Evolutionary conservation across 1,140 invertebrate genomes (phyloP), one percentile per base, ranked within the genome.

Genomic region (Drosophila pruinosa): DNA sequence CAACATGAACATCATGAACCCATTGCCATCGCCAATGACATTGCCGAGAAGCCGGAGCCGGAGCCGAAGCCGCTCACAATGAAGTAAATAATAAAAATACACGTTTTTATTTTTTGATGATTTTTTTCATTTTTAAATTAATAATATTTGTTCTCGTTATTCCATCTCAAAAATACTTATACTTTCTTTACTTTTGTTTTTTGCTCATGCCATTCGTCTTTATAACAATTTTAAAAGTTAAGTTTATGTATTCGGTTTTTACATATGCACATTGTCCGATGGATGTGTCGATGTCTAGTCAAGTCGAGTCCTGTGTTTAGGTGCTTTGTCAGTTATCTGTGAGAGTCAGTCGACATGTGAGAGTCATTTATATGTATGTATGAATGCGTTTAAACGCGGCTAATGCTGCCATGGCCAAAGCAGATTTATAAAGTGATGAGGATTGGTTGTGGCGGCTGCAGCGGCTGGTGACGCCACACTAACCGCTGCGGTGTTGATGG

Each of bases 391-490:
- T 62, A 19, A 45, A 34, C 38, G 65, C 65, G 26, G 71, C 82
- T 86, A 85, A 75, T 86, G 81, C 74, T 89, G 89, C 89, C 89
- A 90, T 48, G 80, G 89, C 89, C 89, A 90, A 38, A 90, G 76
- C 79, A 90, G 89, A 79, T 90, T 90, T 62, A 90, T 78, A 83
- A 90, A 76, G 68, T 77, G 89, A 88, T 90, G 89, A 83, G 86
- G 89, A 79, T 90, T 90, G 78, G 80, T 28, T 58, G 54, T 22
- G 82, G 75, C 45, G 12, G 79, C 75, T 58, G 54, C 45, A 21
- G 79, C 74, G 63, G 88, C 73, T 59, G 80, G 70, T 54, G 79
- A 21, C 21, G 59, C 61, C 43, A 68, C 57, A 31, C 65, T 69
- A 62, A 68, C 58, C 62, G 63, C 63, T 26, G 43, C 43, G 5